These are phyloP conservation scores for Rhabdomys dilectus DNA, from an alignment of 2,113 vertebrate species.

Conservation along the genomic window DNA sequence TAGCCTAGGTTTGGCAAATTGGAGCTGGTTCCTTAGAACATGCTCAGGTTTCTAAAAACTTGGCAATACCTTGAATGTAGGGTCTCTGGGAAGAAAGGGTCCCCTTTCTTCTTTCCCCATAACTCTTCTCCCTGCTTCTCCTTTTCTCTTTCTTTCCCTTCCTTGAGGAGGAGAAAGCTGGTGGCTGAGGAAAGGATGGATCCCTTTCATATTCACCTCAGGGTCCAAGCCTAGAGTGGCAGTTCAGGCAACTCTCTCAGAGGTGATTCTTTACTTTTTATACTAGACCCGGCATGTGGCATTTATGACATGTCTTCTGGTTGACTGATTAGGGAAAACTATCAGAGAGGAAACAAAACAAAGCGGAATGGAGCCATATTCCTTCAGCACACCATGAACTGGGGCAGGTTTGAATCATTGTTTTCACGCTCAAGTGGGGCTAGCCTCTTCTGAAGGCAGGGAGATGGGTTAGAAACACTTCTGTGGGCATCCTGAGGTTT, in stretches of 20 bases:
- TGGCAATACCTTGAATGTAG: not conserved
- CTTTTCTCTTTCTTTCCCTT: not conserved
- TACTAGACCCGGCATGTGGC: not conserved
- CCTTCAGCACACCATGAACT: not conserved
- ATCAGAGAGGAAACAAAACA: not conserved
- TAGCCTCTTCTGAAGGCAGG: not conserved
- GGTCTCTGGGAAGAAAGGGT: not conserved
- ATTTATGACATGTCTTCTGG: slow-evolving; percentile 45
- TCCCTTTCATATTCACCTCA: not conserved
- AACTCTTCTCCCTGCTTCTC: not conserved
- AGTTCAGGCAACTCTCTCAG: not conserved
- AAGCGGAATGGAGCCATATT: not conserved
- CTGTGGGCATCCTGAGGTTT: not conserved
- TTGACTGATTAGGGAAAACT: not conserved
- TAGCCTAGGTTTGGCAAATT: not conserved
- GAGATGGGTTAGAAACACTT: not conserved
- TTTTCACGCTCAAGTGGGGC: not conserved
- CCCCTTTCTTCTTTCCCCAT: not conserved
- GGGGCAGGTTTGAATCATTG: not conserved
- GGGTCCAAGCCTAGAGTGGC: not conserved
- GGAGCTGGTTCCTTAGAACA: not conserved
- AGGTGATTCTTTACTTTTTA: not conserved
- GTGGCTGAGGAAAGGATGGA: not conserved
- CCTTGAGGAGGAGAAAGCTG: not conserved
- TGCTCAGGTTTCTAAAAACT: not conserved